phyloP scores from a whole-genome alignment of 2,888 invertebrate genomes.

The Lapara coniferarum region DNA sequence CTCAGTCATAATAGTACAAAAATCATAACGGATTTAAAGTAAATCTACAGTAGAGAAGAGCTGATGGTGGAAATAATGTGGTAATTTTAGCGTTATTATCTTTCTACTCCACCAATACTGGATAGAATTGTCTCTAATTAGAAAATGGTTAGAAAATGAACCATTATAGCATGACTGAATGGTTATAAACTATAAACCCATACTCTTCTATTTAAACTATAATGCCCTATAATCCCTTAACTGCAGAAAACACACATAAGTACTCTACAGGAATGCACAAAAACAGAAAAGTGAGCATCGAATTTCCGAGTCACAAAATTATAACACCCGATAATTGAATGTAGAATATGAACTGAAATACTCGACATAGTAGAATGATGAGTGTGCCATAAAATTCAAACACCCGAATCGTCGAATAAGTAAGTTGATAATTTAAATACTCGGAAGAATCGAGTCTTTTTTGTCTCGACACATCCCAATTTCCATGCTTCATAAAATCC shows the following conservation, averaged over 20 bases:
- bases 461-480: not conserved
- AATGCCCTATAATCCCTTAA: not conserved
- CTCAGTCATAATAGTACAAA: too few relatives aligned
- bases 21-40: too few relatives aligned
- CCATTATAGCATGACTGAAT: not conserved
- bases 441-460: conserved; percentile 1
- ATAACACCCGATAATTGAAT: not conserved
- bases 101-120: too few relatives aligned
- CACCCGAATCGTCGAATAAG: not conserved
- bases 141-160: too few relatives aligned
- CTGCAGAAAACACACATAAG: not conserved
- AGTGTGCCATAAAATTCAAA: not conserved
- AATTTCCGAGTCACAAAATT: not conserved
- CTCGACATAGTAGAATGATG: not conserved
- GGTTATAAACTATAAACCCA: not conserved
- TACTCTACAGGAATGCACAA: not conserved
- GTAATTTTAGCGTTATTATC: too few relatives aligned
- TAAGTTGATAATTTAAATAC: not conserved
- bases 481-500: not conserved
- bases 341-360: not conserved
- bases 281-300: not conserved
- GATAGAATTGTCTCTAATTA: too few relatives aligned
- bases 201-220: not conserved
- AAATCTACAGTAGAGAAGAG: too few relatives aligned
- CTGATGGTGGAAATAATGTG: too few relatives aligned